Conservation (phyloP, 1,140 invertebrate genomes). For the Drosophila elegans region DNA sequence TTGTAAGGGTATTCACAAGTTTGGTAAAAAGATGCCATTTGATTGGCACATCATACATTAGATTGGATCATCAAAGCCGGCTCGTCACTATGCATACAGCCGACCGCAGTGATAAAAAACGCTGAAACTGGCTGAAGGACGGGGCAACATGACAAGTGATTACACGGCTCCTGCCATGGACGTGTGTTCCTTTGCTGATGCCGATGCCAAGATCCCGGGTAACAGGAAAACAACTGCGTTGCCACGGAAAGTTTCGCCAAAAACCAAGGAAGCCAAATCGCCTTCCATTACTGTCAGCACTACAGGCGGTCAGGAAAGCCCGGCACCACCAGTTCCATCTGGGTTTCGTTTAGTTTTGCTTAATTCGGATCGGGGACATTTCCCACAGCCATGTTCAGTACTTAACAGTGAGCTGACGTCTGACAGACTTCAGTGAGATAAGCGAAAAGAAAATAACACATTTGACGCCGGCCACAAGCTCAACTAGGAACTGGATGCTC, state of each 20-base stretch:
- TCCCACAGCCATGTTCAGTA: neutral
- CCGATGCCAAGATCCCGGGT: constrained; percentile 36
- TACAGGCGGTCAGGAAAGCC: neutral
- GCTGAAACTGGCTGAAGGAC: constrained; percentile 5
- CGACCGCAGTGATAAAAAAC: constrained; percentile 32
- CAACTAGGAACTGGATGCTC: too few relatives aligned
- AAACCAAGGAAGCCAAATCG: constrained; percentile 17
- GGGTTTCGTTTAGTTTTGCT: constrained; percentile 7
- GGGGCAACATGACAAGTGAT: constrained; percentile 71
- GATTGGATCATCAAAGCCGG: too few relatives aligned
- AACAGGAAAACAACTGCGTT: constrained; percentile 17
- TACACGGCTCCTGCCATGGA: constrained; percentile 55
- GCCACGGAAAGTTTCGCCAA: constrained; percentile 13
- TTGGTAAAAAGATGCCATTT: too few relatives aligned
- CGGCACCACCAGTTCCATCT: neutral
- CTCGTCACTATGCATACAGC: too few relatives aligned
- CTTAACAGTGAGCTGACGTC: constrained; percentile 7
- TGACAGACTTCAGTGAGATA: constrained; percentile 39
- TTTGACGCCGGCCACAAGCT: too few relatives aligned
- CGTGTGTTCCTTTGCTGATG: constrained; percentile 32
- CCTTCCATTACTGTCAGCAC: constrained; percentile 17
- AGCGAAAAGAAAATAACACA: constrained; percentile 20
- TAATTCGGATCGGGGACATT: neutral
- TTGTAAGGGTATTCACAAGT: too few relatives aligned
- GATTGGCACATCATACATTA: too few relatives aligned